These are phyloP conservation scores for Limanda limanda DNA, from an alignment of 2,113 vertebrate genomes.

Conservation along the genomic window DNA sequence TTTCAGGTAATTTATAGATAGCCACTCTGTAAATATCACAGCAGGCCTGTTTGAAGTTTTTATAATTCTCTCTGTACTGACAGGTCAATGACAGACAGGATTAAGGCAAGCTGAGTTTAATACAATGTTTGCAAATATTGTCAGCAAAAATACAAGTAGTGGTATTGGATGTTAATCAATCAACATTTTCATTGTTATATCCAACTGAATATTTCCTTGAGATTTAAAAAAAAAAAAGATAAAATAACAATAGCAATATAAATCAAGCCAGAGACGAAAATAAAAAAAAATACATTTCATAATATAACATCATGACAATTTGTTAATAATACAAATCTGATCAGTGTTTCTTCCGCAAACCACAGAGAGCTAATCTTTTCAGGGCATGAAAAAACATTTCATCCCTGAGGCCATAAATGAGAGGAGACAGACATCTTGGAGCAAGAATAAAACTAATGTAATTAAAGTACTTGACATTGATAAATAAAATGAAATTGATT, in stretches of 20 bases:
- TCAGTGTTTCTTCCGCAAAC: not conserved
- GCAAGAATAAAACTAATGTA: conserved; percentile 42
- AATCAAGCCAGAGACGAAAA: too few relatives aligned
- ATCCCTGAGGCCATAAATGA: conserved; percentile 70
- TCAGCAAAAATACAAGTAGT: too few relatives aligned
- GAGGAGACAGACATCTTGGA: conserved; percentile 61
- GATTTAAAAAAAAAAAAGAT: too few relatives aligned
- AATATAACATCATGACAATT: not conserved
- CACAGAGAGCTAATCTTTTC: conserved; percentile 13
- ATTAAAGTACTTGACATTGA: conserved; percentile 31
- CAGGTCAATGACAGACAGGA: conserved; percentile 78
- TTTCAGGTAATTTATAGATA: not conserved
- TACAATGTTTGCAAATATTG: too few relatives aligned
- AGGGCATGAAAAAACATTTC: conserved; percentile 41
- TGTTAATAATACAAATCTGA: not conserved
- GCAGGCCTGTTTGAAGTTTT: conserved; percentile 1
- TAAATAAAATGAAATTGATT: not conserved
- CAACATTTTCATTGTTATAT: too few relatives aligned
- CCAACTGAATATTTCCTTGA: too few relatives aligned
- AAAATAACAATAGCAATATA: too few relatives aligned
- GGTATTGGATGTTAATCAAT: too few relatives aligned
- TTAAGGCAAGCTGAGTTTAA: too few relatives aligned
- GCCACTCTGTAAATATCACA: not conserved
- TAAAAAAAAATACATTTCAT: too few relatives aligned
- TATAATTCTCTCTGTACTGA: conserved; percentile 9